Base-by-base conservation (phyloP, 2,888 invertebrate species). In the Lacanobia wlatinum region DNA sequence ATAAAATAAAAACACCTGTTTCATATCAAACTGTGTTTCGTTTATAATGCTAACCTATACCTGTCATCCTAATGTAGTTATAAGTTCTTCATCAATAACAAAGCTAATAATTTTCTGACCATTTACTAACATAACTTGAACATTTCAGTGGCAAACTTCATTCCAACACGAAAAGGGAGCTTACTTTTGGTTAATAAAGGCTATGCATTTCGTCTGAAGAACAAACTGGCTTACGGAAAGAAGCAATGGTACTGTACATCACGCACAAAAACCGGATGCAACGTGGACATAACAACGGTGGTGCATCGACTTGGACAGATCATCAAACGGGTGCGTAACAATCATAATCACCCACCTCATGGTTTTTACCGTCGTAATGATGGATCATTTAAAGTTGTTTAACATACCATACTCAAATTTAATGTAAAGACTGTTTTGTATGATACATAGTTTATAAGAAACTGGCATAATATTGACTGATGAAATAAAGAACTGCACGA, bases 221-320 rank as follows among this genome's bases (percentile, higher is more conserved):
- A 95, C 70, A 95, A 94, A 86, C 82, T 95, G 63, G 95, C 95
- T 0, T 94, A 95, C 83, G 95, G 95, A 43, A 95, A 94, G 84
- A 95, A 95, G 71, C 95, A 95, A 74, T 95, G 95, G 95, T 95
- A 95, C 75, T 95, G 95, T 68, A 94, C 93, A 46, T 94, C 94
- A 0, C 88, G 95, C 3, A 92, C 90, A 0, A 95, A 95, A 80
- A 93, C 94, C 1, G 95, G 95, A 21, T 95, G 95, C 75, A 92
- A 91, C n/a, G 95, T 94, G 14, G 95, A 94, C 73, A 89, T 95
- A 1, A 95, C 93, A 5, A 95, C 95, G 0, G 91, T 91, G 0
- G 82, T 92, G 2, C 91, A 92, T 48, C 87, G 90, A n/a, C 81
- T 88, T 3, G 92, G 92, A 2, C 92, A 87, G 63, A 74, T 92